A percentile compares a stretch with the other conserved stretches of the same genome.
phyloP scores from a whole-genome alignment of 2,113 vertebrate genomes.

The Oncorhynchus keta region DNA sequence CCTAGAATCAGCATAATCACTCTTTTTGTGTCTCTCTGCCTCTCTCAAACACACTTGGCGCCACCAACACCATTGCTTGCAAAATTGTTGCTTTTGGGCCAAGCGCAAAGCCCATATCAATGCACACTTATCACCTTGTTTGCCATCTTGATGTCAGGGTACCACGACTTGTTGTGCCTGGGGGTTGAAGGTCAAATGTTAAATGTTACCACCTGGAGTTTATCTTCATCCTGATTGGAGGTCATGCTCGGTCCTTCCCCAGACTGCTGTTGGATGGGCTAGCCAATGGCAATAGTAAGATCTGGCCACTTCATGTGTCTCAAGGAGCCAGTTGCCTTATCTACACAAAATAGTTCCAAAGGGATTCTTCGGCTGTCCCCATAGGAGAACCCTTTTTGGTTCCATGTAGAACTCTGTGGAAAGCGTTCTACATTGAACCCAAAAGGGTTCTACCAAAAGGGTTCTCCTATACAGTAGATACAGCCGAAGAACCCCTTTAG shows the following conservation, averaged over 20 bases:
- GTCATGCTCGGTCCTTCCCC: not conserved
- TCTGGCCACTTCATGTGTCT: not conserved
- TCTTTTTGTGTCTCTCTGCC: not conserved
- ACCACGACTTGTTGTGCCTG: slow-evolving; percentile 72
- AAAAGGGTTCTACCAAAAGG: no score
- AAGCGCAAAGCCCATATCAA: slow-evolving; percentile 58
- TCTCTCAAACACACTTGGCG: slow-evolving; percentile 22
- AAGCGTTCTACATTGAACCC: no score
- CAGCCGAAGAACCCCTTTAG: no score
- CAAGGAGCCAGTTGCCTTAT: no score
- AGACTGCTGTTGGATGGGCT: not conserved
- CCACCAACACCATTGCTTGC: slow-evolving; percentile 37
- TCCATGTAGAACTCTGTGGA: no score
- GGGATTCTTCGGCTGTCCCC: no score
- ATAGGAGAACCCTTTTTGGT: no score
- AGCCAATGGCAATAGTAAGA: not conserved
- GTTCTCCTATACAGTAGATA: no score
- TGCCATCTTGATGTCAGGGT: slow-evolving; percentile 76
- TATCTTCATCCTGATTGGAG: slow-evolving; percentile 12
- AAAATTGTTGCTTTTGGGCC: slow-evolving; percentile 44
- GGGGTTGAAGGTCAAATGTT: slow-evolving; percentile 60
- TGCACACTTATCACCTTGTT: slow-evolving; percentile 69
- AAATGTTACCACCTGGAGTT: slow-evolving; percentile 36
- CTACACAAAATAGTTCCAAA: no score
- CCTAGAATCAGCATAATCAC: slow-evolving; percentile 29